Base-by-base conservation (phyloP, 2,797 vertebrate species). In the Chaenodraco wilsoni region DNA sequence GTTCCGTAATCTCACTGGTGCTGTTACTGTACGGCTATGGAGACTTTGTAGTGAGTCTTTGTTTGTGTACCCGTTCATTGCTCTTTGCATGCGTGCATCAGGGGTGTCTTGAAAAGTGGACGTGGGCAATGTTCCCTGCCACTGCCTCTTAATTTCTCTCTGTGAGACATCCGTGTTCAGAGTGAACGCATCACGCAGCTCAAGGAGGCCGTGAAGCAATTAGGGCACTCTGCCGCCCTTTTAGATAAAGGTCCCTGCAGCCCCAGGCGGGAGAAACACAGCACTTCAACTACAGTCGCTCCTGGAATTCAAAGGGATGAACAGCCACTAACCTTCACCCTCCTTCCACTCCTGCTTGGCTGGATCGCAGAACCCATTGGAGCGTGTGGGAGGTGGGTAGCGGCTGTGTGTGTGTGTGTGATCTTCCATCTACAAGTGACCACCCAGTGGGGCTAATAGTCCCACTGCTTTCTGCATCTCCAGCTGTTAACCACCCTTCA, bases 141-240 rank as follows among this genome's bases (percentile, higher is more conserved):
- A 65, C 48, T 55, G 81, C 69, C 72, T 70, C 79, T 85, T 88
- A 66, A 83, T 88, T 88, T 86, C 77, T 74, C 79, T 72, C 74
- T 19, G 82, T 65, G 69, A 73, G 82, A 84, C 73, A 79, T 79
- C 81, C 75, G 64, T 81, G 89, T 87, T 87, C 78, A 54, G 62
- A 86, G 79, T 50, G 81, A 83, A 80, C 31, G 69, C 75, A 74
- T 87, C 76, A 67, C 50, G 66, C 81, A 73, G 80, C 79, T 89
- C 80, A 76, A 88, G 83, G 76, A 88, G 84, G 81, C 89, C 44
- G 70, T 74, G 81, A 89, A 89, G 89, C 91, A 93, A 93, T 93
- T 91, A 92, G 85, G 79, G 82, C 74, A 82, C 79, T 80, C 80
- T 74, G 84, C 74, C 10, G 75, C 88, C 79, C 77, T 82, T 82